Conservation (phyloP, 2,113 vertebrate species). For the Camelus bactrianus region DNA sequence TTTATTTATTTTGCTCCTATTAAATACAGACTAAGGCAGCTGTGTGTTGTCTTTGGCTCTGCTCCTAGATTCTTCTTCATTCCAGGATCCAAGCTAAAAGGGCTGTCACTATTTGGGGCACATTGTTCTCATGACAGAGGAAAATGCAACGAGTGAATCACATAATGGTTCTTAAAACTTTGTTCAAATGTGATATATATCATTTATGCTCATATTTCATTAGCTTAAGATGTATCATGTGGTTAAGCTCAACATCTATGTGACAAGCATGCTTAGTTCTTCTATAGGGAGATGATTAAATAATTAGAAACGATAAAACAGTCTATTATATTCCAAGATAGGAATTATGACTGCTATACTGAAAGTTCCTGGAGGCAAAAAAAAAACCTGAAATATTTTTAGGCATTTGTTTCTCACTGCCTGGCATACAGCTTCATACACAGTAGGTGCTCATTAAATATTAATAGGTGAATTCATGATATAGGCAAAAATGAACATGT, state of each 20-base stretch:
- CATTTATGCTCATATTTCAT: background rate
- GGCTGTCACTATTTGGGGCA: background rate
- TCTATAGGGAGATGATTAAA: background rate
- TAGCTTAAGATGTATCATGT: background rate
- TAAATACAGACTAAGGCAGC: background rate
- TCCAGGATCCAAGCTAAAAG: background rate
- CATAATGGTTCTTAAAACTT: background rate
- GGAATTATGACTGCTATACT: background rate
- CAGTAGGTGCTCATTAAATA: conserved; percentile 28
- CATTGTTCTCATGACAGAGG: background rate
- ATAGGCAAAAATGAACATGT: background rate
- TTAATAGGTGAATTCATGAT: conserved; percentile 28
- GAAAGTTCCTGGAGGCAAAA: background rate
- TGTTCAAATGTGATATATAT: background rate
- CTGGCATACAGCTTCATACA: background rate
- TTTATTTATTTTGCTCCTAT: background rate
- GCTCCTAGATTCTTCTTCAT: background rate
- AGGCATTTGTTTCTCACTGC: background rate
- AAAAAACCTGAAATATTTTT: background rate
- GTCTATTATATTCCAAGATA: background rate
- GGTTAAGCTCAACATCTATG: background rate
- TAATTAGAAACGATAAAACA: background rate
- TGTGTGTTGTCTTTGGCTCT: background rate
- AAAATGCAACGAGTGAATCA: background rate
- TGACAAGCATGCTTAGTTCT: background rate